These are phyloP conservation scores for Tridacna crocea DNA, from an alignment of 2,888 invertebrate species.

Conservation along the genomic window DNA sequence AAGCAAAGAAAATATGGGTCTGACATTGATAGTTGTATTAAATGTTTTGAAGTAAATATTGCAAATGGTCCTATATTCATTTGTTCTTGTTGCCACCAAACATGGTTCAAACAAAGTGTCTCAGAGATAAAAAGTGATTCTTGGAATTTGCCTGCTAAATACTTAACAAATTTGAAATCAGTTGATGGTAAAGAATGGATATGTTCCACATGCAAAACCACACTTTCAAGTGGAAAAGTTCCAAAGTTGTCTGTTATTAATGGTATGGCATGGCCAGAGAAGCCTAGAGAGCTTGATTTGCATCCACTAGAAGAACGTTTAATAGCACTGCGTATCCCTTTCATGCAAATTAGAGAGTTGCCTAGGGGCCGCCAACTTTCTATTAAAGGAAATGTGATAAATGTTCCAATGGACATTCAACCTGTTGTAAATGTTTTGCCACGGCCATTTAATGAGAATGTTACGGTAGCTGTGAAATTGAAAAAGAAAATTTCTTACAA, in stretches of 20 bases:
- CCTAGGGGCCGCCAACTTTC: conserved; percentile 51
- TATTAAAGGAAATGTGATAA: conserved; percentile 55
- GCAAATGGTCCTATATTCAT: background rate
- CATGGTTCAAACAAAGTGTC: conserved; percentile 33
- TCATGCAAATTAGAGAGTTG: conserved; percentile 19
- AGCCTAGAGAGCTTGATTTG: conserved; percentile 49
- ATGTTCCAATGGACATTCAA: conserved; percentile 62
- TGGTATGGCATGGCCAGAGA: conserved; percentile 54
- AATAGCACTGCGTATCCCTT: conserved; percentile 39
- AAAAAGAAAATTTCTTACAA: conserved; percentile 51
- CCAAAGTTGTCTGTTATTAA: conserved; percentile 32
- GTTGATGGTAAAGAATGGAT: conserved; percentile 34
- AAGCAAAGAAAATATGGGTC: background rate
- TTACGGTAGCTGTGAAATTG: conserved; percentile 52
- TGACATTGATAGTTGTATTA: background rate
- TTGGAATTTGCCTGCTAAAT: conserved; percentile 34
- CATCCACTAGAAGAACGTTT: conserved; percentile 30
- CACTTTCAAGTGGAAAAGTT: conserved; percentile 35
- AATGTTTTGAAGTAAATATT: conserved; percentile 3
- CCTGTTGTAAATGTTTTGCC: conserved; percentile 39
- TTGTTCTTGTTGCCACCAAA: conserved; percentile 29
- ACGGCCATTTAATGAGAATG: conserved; percentile 48
- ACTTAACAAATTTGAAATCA: conserved; percentile 32
- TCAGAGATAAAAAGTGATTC: conserved; percentile 4
- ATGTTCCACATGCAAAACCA: too few species aligned